A percentile compares a stretch with the other conserved stretches of the same genome.
These are phyloP conservation scores for Ammospiza caudacuta DNA, from an alignment of 2,113 vertebrate species.

Conservation along the genomic window DNA sequence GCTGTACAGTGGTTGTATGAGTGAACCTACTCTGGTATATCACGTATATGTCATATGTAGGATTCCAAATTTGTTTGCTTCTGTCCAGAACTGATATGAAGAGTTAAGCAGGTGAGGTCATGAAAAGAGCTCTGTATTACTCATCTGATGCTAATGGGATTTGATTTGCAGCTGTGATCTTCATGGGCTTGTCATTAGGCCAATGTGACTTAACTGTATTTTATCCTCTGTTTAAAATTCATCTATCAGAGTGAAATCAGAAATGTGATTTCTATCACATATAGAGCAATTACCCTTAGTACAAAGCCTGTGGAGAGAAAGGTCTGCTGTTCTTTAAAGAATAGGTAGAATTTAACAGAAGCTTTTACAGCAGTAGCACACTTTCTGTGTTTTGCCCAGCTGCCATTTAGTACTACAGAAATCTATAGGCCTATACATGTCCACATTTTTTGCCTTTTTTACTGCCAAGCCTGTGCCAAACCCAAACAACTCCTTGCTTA, in stretches of 20 bases:
- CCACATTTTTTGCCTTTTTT: not conserved
- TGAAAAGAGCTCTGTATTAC: not conserved
- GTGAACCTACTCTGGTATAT: not conserved
- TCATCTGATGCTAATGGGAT: not conserved
- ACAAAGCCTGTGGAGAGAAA: not conserved
- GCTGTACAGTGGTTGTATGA: not conserved
- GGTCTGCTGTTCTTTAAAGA: not conserved
- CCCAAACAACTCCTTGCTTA: not conserved
- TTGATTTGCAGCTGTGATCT: not conserved
- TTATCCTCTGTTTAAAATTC: not conserved
- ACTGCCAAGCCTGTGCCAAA: not conserved
- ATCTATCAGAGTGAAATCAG: not conserved
- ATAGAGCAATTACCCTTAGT: not conserved
- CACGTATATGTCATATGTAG: not conserved
- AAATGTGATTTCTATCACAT: not conserved
- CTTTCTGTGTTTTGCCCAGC: not conserved
- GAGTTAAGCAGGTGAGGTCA: not conserved
- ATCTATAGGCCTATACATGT: fast-evolving
- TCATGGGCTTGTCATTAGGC: not conserved
- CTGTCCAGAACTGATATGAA: not conserved
- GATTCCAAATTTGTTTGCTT: not conserved
- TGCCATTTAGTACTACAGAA: not conserved
- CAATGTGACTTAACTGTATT: not conserved
- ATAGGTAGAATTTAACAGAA: not conserved
- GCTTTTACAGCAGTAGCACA: not conserved